Conservation (phyloP, 2,113 vertebrate genomes). For the Lophura nycthemera region DNA sequence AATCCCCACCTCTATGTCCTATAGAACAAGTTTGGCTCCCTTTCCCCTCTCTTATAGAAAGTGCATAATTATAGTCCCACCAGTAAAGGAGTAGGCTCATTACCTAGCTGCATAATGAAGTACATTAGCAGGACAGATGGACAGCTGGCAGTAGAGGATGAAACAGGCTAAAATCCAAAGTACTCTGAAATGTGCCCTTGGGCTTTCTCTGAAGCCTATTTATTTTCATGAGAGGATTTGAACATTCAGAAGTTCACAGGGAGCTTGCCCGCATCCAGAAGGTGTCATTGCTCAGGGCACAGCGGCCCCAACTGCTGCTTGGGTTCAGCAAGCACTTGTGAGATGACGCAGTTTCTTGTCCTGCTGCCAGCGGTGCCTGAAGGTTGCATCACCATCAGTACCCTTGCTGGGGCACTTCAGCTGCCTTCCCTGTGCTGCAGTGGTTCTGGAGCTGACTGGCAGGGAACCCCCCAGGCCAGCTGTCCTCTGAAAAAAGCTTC, state of each 20-base stretch:
- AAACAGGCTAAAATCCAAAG: constrained; percentile 48
- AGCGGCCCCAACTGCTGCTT: neutral
- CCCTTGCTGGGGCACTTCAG: neutral
- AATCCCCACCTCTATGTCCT: neutral
- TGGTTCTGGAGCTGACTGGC: neutral
- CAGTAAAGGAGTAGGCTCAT: constrained; percentile 15
- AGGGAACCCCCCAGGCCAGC: neutral
- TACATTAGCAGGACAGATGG: constrained; percentile 54
- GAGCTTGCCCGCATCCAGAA: constrained; percentile 25
- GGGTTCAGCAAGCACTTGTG: neutral
- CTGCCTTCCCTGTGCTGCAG: neutral
- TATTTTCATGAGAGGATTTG: constrained; percentile 32
- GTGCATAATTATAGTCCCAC: neutral
- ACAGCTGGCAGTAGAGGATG: constrained; percentile 24
- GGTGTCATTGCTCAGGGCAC: neutral
- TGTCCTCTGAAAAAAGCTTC: neutral
- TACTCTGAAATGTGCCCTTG: constrained; percentile 34
- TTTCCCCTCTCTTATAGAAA: neutral
- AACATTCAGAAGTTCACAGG: neutral
- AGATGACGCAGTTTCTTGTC: neutral
- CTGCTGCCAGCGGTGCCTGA: neutral
- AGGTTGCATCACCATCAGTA: neutral
- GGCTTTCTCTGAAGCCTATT: neutral
- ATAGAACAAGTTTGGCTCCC: neutral
- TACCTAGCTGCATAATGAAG: constrained; percentile 39